Conservation (phyloP, 2,888 invertebrate species). For the Maniola hyperantus region DNA sequence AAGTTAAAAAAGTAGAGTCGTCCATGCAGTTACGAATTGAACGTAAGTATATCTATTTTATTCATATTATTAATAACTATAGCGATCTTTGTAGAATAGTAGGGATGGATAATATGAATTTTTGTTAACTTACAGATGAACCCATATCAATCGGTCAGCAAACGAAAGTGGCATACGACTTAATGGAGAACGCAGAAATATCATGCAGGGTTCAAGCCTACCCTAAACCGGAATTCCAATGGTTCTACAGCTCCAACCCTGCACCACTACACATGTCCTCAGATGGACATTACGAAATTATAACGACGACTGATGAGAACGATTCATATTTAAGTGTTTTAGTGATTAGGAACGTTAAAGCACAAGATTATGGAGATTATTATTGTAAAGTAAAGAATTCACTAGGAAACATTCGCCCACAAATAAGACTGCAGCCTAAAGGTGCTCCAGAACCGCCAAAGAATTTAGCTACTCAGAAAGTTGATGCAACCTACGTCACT, state of each 20-base stretch:
- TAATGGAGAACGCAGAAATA: constrained; percentile 92
- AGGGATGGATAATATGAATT: not conserved
- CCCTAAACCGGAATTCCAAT: constrained; percentile 96
- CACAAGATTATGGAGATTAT: constrained; percentile 96
- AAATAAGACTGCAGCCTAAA: constrained; percentile 91
- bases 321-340: constrained; percentile 93
- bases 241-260: constrained; percentile 91
- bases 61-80: not conserved
- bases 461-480: constrained; percentile 86
- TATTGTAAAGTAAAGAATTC: constrained; percentile 93
- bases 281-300: constrained; percentile 93
- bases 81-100: no score
- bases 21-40: constrained; percentile 95
- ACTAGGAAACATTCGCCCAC: constrained; percentile 88
- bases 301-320: constrained; percentile 90
- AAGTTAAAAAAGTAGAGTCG: constrained; percentile 93
- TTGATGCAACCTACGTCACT: constrained; percentile 90
- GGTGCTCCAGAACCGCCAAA: constrained; percentile 93
- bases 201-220: constrained; percentile 95
- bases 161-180: constrained; percentile 93
- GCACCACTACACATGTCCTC: constrained; percentile 90
- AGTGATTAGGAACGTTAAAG: constrained; percentile 87
- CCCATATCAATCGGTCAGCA: constrained; percentile 93
- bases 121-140: constrained; percentile 83
- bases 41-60: constrained; percentile 82